Evolutionary conservation across 37 sponge, comb jelly and placozoan genomes (phyloP).

Genomic region (Spongilla lacustris): DNA sequence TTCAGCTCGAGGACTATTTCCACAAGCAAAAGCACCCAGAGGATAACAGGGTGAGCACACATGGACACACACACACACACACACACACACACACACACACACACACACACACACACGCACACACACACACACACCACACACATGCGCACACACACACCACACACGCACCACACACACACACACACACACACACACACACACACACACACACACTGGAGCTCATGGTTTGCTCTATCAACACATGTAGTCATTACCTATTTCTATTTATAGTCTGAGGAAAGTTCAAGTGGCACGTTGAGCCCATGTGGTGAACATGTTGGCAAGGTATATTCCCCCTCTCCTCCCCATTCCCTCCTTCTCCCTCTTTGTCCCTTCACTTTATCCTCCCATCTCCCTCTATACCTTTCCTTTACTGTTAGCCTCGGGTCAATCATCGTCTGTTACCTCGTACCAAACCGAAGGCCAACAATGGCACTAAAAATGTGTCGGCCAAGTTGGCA

Average conservation of each 20-base stretch:
- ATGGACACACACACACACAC: not conserved
- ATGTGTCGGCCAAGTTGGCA: not conserved
- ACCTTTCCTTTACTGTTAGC: not conserved
- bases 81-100: slow-evolving; percentile 13
- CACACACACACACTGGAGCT: not conserved
- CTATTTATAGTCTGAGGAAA: not conserved
- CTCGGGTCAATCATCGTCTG: not conserved
- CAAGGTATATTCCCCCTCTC: not conserved
- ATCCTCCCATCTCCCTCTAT: not conserved
- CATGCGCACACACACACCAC: not conserved
- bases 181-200: too few species aligned
- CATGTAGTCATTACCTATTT: not conserved
- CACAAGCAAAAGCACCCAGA: slow-evolving; percentile 66
- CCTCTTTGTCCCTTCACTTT: not conserved
- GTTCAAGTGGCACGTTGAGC: not conserved
- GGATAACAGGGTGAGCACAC: slow-evolving; percentile 1
- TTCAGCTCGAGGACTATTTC: slow-evolving; percentile 53
- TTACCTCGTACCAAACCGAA: not conserved
- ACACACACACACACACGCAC: slow-evolving; percentile 1
- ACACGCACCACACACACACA: too few species aligned
- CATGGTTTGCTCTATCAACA: not conserved
- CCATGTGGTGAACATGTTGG: not conserved
- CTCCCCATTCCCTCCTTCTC: not conserved
- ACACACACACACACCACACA: not conserved
- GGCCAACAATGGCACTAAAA: not conserved